Conservation (phyloP, 2,888 invertebrate species). For the Drosophila buzzatii region DNA sequence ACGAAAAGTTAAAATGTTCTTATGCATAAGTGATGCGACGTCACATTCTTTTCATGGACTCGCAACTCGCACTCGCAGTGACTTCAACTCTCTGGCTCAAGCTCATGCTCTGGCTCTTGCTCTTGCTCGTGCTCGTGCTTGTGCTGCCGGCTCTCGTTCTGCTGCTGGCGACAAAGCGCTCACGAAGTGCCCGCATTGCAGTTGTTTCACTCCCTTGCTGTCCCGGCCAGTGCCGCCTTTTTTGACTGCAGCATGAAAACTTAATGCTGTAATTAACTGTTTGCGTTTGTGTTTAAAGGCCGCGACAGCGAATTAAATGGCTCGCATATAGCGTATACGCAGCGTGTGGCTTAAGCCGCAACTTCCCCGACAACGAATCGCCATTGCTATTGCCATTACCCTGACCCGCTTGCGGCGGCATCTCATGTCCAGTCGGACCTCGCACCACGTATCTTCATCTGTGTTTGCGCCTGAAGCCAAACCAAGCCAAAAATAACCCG, state of each 20-base stretch:
- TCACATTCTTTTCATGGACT: conserved; percentile 50
- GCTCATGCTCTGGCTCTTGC: conserved; percentile 16
- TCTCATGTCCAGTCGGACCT: conserved; percentile 8
- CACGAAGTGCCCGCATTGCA: conserved; percentile 77
- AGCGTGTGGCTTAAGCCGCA: conserved; percentile 39
- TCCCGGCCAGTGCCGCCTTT: conserved; percentile 22
- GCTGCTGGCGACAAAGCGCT: conserved; percentile 63
- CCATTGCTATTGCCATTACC: conserved; percentile 25
- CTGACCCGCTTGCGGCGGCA: conserved; percentile 54
- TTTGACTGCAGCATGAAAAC: conserved; percentile 71
- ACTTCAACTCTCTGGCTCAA: conserved; percentile 5
- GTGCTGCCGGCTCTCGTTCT: conserved; percentile 23
- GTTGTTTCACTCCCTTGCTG: conserved; percentile 62
- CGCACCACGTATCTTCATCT: conserved; percentile 4
- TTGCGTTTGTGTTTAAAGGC: conserved; percentile 68
- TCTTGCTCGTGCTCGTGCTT: conserved; percentile 19
- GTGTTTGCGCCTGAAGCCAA: conserved; percentile 13
- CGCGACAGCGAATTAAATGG: conserved; percentile 47
- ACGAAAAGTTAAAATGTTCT: conserved; percentile 77
- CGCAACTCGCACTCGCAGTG: conserved; percentile 9
- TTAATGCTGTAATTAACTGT: conserved; percentile 79
- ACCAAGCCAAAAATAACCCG: background rate
- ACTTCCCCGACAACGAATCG: conserved; percentile 39
- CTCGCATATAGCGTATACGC: conserved; percentile 64
- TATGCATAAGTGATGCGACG: conserved; percentile 74